Conservation (phyloP, 2,113 vertebrate genomes). For the Echinops telfairi region DNA sequence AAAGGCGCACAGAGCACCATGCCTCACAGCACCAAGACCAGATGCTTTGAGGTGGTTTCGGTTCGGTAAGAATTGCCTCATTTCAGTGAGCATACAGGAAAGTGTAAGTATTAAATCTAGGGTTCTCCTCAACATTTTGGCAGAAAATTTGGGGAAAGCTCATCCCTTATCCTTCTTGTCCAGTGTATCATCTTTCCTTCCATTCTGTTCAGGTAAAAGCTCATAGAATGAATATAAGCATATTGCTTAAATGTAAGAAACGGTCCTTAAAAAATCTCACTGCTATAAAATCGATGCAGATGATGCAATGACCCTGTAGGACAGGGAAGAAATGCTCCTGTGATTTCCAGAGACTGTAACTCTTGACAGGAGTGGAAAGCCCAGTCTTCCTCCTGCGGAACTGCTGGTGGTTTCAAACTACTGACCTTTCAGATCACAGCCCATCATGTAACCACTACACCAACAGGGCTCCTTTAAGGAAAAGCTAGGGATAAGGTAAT, state of each 20-base stretch:
- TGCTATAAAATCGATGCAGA: too few relatives aligned
- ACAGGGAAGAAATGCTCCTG: too few relatives aligned
- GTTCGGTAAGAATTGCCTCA: background rate
- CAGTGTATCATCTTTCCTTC: constrained; percentile 3
- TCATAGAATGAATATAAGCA: background rate
- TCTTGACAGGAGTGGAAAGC: too few relatives aligned
- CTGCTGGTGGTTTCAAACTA: too few relatives aligned
- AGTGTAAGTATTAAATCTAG: background rate
- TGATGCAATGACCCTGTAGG: too few relatives aligned
- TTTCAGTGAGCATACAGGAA: background rate
- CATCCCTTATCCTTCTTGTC: background rate
- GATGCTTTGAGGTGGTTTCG: background rate
- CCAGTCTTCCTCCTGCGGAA: too few relatives aligned
- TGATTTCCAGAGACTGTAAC: too few relatives aligned
- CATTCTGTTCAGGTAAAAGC: background rate
- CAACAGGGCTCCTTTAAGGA: too few relatives aligned
- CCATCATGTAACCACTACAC: too few relatives aligned
- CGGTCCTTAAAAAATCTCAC: too few relatives aligned
- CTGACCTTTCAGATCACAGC: too few relatives aligned
- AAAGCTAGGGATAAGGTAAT: too few relatives aligned
- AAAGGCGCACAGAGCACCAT: background rate
- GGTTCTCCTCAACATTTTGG: background rate
- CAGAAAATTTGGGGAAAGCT: background rate
- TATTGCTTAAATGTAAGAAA: background rate
- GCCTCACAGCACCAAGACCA: background rate